Percentiles rank a stretch among this genome's conserved stretches.
These are phyloP conservation scores for Rhinella marina DNA, from an alignment of 2,797 vertebrate genomes.

Conservation along the genomic window DNA sequence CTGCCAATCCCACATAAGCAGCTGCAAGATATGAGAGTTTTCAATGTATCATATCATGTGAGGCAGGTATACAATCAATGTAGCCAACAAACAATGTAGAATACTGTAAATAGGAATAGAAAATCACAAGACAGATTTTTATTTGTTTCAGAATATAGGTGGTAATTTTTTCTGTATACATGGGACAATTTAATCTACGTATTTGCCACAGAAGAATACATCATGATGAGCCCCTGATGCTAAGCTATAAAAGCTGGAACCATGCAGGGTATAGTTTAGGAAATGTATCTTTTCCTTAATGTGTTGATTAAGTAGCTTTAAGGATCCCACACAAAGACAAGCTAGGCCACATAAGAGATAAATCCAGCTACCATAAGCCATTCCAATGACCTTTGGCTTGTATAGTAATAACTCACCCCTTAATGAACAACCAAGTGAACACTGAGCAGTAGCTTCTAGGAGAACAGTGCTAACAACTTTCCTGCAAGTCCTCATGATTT, in stretches of 20 bases:
- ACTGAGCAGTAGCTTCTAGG: conserved; percentile 79
- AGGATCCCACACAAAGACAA: conserved; percentile 82
- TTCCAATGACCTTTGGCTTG: conserved; percentile 95
- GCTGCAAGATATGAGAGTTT: conserved; percentile 29
- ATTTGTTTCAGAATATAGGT: background rate
- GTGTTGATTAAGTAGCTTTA: conserved; percentile 70
- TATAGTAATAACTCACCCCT: conserved; percentile 93
- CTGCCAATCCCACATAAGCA: conserved; percentile 29
- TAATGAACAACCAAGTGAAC: conserved; percentile 99
- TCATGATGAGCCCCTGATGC: background rate
- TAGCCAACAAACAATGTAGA: too few species aligned
- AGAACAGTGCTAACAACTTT: conserved; percentile 80
- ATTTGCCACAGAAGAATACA: background rate
- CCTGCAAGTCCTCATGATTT: conserved; percentile 71
- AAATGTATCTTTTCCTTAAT: conserved; percentile 55
- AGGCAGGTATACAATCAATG: background rate
- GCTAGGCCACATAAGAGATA: conserved; percentile 77
- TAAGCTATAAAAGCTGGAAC: background rate
- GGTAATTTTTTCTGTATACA: background rate
- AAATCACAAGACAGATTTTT: background rate
- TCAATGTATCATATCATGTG: background rate
- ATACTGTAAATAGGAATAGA: background rate
- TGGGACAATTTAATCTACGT: background rate
- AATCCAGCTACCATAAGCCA: conserved; percentile 95
- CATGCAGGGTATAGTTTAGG: background rate